Conservation (phyloP, 2,113 vertebrate species). For the Entomyzon cyanotis region DNA sequence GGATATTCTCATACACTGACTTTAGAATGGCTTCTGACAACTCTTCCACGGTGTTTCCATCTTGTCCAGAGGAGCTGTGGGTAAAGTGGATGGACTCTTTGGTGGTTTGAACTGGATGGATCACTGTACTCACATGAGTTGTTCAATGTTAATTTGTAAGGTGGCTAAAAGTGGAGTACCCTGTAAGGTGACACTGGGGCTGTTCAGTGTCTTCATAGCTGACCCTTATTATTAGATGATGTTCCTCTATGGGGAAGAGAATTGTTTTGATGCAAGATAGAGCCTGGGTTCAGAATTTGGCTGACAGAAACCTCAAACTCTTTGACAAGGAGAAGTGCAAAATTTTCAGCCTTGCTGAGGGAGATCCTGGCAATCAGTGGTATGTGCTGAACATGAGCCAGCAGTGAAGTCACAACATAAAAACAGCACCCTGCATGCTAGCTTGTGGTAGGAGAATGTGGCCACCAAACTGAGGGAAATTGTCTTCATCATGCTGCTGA, state of each 20-base stretch:
- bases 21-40: neutral
- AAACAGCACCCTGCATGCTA: neutral
- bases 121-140: neutral
- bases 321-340: neutral
- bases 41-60: neutral
- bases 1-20: neutral
- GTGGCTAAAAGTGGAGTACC: neutral
- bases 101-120: neutral
- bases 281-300: neutral
- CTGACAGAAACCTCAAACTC: neutral
- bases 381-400: neutral
- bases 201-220: neutral
- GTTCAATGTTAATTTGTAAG: neutral
- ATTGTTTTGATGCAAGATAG: neutral
- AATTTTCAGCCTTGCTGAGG: neutral
- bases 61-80: neutral
- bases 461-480: neutral
- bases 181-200: neutral
- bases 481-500: neutral
- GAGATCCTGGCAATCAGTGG: neutral
- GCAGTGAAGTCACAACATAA: neutral
- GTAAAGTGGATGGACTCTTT: neutral
- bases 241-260: neutral
- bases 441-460: neutral
- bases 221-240: neutral